Conservation (phyloP, 2,888 invertebrate species). For the Agrilus mali region DNA sequence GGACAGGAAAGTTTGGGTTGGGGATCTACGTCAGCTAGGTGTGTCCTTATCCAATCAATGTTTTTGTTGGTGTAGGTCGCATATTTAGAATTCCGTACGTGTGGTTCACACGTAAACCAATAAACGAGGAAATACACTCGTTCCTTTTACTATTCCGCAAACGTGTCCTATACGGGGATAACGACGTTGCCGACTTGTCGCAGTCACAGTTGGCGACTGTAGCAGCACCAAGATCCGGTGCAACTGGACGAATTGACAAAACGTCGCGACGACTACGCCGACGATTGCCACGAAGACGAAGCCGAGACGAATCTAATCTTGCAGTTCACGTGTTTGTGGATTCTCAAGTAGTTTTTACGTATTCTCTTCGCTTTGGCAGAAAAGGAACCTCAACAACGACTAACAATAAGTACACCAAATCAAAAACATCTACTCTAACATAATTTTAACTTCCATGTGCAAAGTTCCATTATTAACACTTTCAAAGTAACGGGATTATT, state of each 20-base stretch:
- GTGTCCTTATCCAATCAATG: too few relatives aligned
- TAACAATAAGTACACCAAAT: too few relatives aligned
- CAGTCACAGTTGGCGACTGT: conserved; percentile 22
- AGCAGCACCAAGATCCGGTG: conserved; percentile 22
- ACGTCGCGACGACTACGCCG: conserved; percentile 16
- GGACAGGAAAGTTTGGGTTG: too few relatives aligned
- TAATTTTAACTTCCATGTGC: too few relatives aligned
- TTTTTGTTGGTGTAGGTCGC: too few relatives aligned
- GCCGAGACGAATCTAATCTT: conserved; percentile 34
- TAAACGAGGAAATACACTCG: conserved; percentile 10
- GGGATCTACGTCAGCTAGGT: too few relatives aligned
- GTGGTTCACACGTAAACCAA: too few relatives aligned
- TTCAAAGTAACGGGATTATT: too few relatives aligned
- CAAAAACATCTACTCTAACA: too few relatives aligned
- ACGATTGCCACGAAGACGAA: conserved; percentile 20
- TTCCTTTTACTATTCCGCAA: conserved; percentile 26
- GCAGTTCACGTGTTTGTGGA: conserved; percentile 31
- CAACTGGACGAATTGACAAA: conserved; percentile 29
- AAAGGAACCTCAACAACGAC: too few relatives aligned
- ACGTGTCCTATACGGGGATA: conserved; percentile 31
- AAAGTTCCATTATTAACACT: too few relatives aligned
- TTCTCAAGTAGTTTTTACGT: conserved; percentile 36
- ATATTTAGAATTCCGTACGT: too few relatives aligned
- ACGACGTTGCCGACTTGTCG: conserved; percentile 31
- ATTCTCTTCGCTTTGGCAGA: conserved; percentile 21